Conservation (phyloP, 2,888 invertebrate genomes). For the Bimastos eiseni region DNA sequence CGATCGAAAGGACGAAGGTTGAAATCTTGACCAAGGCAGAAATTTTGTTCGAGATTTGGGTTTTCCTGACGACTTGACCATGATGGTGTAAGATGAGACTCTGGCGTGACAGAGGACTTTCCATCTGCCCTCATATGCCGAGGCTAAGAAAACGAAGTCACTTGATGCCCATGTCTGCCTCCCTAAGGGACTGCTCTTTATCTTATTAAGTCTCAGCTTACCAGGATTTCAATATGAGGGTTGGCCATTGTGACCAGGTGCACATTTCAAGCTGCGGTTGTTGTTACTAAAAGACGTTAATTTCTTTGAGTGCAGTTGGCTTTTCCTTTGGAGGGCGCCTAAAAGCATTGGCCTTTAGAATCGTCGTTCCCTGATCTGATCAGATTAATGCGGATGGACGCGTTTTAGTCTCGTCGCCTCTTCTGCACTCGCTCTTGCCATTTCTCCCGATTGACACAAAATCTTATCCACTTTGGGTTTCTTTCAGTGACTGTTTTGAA, state of each 20-base stretch:
- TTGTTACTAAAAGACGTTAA: background rate
- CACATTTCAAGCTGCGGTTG: background rate
- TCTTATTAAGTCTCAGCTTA: too few species aligned
- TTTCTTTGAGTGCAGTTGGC: background rate
- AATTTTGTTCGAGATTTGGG: too few species aligned
- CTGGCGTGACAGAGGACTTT: too few species aligned
- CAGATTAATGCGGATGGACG: background rate
- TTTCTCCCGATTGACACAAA: background rate
- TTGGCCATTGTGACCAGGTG: background rate
- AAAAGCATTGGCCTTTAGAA: conserved; percentile 2
- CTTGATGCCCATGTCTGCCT: too few species aligned
- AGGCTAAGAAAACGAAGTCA: too few species aligned
- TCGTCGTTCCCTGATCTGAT: background rate
- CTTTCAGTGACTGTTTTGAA: background rate
- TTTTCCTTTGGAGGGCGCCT: background rate
- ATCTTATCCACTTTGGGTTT: background rate
- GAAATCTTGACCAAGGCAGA: too few species aligned
- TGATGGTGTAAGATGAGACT: too few species aligned
- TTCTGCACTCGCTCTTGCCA: background rate
- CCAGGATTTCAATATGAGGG: background rate
- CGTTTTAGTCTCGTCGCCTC: background rate
- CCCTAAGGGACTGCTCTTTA: too few species aligned
- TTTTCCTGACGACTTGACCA: too few species aligned
- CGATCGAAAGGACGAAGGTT: too few species aligned
- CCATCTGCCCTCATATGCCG: too few species aligned